A percentile compares a stretch with the other conserved stretches of the same genome.
phyloP scores from a whole-genome alignment of 2,113 vertebrate genomes.

The Pelusios castaneus region DNA sequence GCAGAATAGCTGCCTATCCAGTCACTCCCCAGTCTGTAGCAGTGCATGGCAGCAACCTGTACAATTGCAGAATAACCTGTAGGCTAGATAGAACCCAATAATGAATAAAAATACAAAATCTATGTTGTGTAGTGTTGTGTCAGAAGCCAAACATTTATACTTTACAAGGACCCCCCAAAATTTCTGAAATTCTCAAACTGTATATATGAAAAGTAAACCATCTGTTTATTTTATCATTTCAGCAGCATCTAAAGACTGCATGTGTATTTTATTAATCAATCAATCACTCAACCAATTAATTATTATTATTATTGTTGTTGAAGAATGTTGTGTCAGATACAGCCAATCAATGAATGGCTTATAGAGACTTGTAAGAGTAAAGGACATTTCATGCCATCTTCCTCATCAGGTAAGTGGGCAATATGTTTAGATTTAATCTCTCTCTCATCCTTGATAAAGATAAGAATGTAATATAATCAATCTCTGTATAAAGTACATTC shows the following conservation, averaged over 20 bases:
- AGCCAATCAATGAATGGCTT: not conserved
- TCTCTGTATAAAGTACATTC: constrained; percentile 31
- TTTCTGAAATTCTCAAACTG: not conserved
- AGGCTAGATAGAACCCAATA: not conserved
- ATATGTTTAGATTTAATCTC: constrained; percentile 50
- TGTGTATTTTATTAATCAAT: too few species aligned
- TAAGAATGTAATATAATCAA: constrained; percentile 46
- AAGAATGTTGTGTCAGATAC: not conserved
- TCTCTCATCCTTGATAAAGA: constrained; percentile 65
- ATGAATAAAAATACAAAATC: not conserved
- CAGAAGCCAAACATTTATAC: not conserved
- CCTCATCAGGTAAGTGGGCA: not conserved
- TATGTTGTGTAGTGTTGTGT: not conserved
- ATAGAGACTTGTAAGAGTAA: not conserved
- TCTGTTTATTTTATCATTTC: not conserved
- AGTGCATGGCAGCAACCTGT: not conserved
- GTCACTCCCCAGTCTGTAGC: too few species aligned
- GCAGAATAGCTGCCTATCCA: too few species aligned
- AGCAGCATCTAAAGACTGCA: not conserved
- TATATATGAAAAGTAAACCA: not conserved
- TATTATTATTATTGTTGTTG: not conserved
- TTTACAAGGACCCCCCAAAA: not conserved
- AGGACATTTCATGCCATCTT: not conserved
- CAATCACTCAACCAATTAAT: too few species aligned
- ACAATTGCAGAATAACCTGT: not conserved